phyloP scores from a whole-genome alignment of 2,113 vertebrate species.

The Ammodytes marinus region DNA sequence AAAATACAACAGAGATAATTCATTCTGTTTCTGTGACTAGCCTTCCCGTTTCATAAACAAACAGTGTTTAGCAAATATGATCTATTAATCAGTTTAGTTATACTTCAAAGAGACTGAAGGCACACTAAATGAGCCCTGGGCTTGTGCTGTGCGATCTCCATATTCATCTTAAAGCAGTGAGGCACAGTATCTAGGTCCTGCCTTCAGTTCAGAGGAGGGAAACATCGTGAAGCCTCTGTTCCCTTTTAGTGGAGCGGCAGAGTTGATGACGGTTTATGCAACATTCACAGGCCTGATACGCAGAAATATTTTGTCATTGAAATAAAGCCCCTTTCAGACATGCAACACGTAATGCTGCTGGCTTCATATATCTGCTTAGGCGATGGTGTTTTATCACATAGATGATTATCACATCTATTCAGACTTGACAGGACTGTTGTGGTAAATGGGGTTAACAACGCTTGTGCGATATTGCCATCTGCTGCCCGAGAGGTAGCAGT shows the following conservation, averaged over 20 bases:
- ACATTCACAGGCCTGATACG: constrained; percentile 38
- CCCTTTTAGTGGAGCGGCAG: constrained; percentile 33
- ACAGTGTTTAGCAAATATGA: constrained; percentile 21
- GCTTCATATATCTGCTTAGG: not conserved
- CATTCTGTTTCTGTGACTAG: constrained; percentile 9
- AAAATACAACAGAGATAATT: constrained; percentile 54
- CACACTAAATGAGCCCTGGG: constrained; percentile 26
- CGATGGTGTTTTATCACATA: not conserved
- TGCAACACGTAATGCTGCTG: not conserved
- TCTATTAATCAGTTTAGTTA: constrained; percentile 35
- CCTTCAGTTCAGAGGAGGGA: constrained; percentile 33
- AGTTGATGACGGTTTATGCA: constrained; percentile 28
- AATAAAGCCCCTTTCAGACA: constrained; percentile 32
- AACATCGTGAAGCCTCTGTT: constrained; percentile 32
- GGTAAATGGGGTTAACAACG: not conserved
- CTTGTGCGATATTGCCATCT: constrained; percentile 12
- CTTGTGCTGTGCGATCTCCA: constrained; percentile 13
- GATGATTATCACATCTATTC: constrained; percentile 21
- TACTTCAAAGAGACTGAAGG: constrained; percentile 32
- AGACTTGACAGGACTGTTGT: not conserved
- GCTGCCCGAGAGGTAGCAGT: not conserved
- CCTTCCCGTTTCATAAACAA: constrained; percentile 15
- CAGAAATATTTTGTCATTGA: constrained; percentile 5
- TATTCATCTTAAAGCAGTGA: constrained; percentile 33
- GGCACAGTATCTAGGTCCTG: constrained; percentile 33